Evolutionary conservation across 1,140 invertebrate species (phyloP).

Genomic region (Lethrus apterus): DNA sequence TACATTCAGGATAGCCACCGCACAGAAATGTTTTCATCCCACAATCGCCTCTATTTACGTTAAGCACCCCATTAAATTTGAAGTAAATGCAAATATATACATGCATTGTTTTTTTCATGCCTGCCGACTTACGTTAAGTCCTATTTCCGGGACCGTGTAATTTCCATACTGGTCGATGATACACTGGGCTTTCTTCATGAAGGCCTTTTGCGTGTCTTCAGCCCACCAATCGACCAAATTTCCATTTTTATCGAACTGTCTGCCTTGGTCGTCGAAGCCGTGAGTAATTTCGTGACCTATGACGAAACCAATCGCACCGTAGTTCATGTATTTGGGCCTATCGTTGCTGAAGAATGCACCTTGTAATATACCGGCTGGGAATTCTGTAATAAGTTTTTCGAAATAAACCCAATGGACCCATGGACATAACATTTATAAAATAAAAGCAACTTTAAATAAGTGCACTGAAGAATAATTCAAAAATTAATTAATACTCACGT

Average conservation of each 20-base stretch:
- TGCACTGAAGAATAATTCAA: neutral
- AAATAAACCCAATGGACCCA: neutral
- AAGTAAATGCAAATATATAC: slow-evolving; percentile 1
- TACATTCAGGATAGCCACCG: too few species aligned
- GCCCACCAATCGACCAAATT: slow-evolving; percentile 59
- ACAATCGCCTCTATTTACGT: too few species aligned
- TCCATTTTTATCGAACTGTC: slow-evolving; percentile 84
- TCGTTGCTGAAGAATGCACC: slow-evolving; percentile 58
- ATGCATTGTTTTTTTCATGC: too few species aligned
- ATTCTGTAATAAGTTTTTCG: slow-evolving; percentile 42
- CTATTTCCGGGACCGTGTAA: slow-evolving; percentile 42
- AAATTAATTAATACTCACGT: slow-evolving; percentile 41
- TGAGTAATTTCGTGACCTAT: slow-evolving; percentile 54
- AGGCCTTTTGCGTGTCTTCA: slow-evolving; percentile 37
- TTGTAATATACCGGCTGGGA: slow-evolving; percentile 66
- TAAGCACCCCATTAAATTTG: too few species aligned
- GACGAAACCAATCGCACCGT: slow-evolving; percentile 46
- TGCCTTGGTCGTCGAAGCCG: slow-evolving; percentile 77
- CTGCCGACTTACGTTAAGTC: slow-evolving; percentile 26
- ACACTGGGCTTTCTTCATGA: slow-evolving; percentile 53
- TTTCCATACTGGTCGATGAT: slow-evolving; percentile 62
- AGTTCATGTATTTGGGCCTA: slow-evolving; percentile 62
- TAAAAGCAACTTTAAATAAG: neutral
- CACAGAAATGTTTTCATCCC: too few species aligned
- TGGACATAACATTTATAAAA: neutral